Percentiles rank a stretch among this genome's conserved stretches.
phyloP scores from a whole-genome alignment of 2,113 vertebrate species.

The Osmerus eperlanus region DNA sequence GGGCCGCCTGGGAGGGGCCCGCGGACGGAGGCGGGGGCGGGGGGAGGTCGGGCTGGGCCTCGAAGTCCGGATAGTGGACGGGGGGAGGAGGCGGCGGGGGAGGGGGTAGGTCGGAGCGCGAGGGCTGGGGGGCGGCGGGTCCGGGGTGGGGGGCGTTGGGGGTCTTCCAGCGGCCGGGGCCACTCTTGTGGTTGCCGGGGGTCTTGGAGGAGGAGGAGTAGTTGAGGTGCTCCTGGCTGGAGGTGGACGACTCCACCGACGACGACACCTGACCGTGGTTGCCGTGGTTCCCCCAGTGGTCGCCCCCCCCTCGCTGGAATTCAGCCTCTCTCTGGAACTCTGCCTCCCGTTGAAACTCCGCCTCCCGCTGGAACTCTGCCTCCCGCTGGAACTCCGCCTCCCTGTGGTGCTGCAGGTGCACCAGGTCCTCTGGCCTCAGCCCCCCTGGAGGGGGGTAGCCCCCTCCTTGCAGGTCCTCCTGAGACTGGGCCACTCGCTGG shows the following conservation, averaged over 20 bases:
- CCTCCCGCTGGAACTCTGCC: slow-evolving; percentile 70
- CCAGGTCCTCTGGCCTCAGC: slow-evolving; percentile 76
- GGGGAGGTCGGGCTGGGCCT: slow-evolving; percentile 76
- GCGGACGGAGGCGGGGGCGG: slow-evolving; percentile 69
- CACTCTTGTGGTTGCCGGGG: slow-evolving; percentile 83
- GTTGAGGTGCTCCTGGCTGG: slow-evolving; percentile 95
- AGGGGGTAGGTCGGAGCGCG: slow-evolving; percentile 86
- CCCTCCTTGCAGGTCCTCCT: slow-evolving; percentile 85
- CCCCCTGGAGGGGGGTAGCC: slow-evolving; percentile 72
- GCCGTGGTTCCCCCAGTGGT: slow-evolving; percentile 77
- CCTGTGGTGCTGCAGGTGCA: slow-evolving; percentile 61
- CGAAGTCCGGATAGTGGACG: slow-evolving; percentile 76
- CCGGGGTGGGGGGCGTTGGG: slow-evolving; percentile 74
- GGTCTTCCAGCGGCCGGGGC: slow-evolving; percentile 96
- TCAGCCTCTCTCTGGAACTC: slow-evolving; percentile 73
- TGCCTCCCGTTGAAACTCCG: slow-evolving; percentile 69
- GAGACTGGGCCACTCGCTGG: slow-evolving; percentile 84
- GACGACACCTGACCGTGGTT: slow-evolving; percentile 77
- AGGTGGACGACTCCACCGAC: slow-evolving; percentile 89
- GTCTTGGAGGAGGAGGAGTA: slow-evolving; percentile 73
- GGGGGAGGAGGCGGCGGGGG: slow-evolving; percentile 88
- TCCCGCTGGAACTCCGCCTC: slow-evolving; percentile 66
- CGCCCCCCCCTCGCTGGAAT: slow-evolving; percentile 72
- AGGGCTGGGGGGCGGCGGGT: slow-evolving; percentile 72
- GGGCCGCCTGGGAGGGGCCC: slow-evolving; percentile 52